Conservation (phyloP, 2,797 vertebrate species). For the Cetoscarus ocellatus region DNA sequence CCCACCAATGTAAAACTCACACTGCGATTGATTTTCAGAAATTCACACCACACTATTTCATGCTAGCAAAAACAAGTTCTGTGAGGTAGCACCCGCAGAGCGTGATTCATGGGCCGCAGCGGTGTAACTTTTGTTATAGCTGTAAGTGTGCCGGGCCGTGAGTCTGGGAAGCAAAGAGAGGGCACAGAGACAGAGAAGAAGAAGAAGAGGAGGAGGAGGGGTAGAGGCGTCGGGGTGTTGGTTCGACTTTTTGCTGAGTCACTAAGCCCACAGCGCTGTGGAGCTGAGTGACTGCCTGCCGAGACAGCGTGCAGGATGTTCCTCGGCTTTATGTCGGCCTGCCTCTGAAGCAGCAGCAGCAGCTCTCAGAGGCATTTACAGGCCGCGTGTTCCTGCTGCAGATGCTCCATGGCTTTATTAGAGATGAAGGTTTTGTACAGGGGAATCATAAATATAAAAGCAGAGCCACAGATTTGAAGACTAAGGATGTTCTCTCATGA, state of each 20-base stretch:
- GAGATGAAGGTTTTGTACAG: conserved; percentile 1
- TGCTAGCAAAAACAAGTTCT: conserved; percentile 11
- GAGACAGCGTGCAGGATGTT: conserved; percentile 36
- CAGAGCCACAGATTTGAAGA: not conserved
- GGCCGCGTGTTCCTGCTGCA: not conserved
- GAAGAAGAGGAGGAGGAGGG: not conserved
- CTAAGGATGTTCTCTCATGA: not conserved
- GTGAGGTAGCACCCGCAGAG: conserved; percentile 36
- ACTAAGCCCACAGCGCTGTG: conserved; percentile 47
- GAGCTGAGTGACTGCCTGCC: conserved; percentile 52
- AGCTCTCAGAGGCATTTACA: conserved; percentile 21
- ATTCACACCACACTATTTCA: conserved; percentile 11
- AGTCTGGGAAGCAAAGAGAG: conserved; percentile 47
- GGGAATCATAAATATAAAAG: conserved; percentile 15
- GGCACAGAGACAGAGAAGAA: conserved; percentile 15
- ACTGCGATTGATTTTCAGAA: conserved; percentile 28
- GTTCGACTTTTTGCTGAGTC: conserved; percentile 65
- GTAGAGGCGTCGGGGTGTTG: not conserved
- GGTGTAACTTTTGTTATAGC: conserved; percentile 36
- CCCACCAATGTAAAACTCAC: conserved; percentile 21
- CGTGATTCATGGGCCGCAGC: conserved; percentile 42
- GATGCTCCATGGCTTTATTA: not conserved
- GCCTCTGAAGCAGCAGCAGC: conserved; percentile 9
- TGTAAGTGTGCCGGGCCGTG: conserved; percentile 43
- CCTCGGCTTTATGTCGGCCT: conserved; percentile 11